Percentiles rank a stretch among this genome's conserved stretches.
phyloP scores from a whole-genome alignment of 2,797 vertebrate genomes.

The Scolopax rusticola region DNA sequence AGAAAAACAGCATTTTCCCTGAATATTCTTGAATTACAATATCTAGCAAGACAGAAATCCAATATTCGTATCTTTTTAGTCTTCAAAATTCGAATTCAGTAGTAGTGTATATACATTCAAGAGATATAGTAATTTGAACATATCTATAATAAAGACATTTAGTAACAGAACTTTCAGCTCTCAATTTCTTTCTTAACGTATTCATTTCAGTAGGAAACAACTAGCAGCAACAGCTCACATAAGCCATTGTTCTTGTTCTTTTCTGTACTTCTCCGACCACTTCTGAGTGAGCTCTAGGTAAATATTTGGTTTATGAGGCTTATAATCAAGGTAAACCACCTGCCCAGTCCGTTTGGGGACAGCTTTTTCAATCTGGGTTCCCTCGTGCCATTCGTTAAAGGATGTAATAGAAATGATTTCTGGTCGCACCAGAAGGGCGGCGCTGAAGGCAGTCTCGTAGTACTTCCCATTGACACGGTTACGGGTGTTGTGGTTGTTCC shows the following conservation, averaged over 20 bases:
- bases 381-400: slow-evolving; percentile 99
- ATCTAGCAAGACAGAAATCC: background rate
- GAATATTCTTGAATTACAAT: slow-evolving; percentile 11
- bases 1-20: background rate
- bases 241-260: slow-evolving; percentile 83
- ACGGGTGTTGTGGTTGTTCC: slow-evolving; percentile 95
- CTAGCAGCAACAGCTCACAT: slow-evolving; percentile 34
- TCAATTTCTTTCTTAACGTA: background rate
- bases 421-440: slow-evolving; percentile 86
- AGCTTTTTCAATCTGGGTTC: slow-evolving; percentile 96
- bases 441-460: slow-evolving; percentile 90
- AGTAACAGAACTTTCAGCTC: background rate
- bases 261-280: slow-evolving; percentile 91
- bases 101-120: slow-evolving; percentile 53
- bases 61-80: background rate
- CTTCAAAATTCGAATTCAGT: slow-evolving; percentile 43
- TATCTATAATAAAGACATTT: background rate
- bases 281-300: slow-evolving; percentile 95
- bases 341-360: slow-evolving; percentile 87
- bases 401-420: slow-evolving; percentile 94
- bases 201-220: background rate
- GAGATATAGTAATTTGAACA: background rate
- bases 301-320: slow-evolving; percentile 89
- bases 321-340: slow-evolving; percentile 90
- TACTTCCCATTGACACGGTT: slow-evolving; percentile 96